Base-by-base conservation (phyloP, 2,797 vertebrate genomes). In the Melanotaenia boesemani region DNA sequence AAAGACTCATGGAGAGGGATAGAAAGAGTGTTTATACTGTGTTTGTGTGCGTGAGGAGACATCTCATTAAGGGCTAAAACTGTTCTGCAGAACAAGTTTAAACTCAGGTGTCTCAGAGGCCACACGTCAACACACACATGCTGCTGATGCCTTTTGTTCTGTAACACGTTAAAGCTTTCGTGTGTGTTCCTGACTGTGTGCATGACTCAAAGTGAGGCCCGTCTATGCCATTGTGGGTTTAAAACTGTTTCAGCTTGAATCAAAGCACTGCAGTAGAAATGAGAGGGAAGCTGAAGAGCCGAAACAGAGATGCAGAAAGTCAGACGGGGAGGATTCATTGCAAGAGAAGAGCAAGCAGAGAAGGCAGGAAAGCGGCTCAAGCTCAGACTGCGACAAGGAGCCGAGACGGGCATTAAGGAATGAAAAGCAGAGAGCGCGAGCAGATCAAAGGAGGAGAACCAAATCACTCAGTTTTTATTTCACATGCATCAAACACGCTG, bases 211-310 rank as follows among this genome's bases (percentile, higher is more conserved):
- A 62, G 76, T 72, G 84, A 70, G 86, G 79, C 83, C 83, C 71
- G 65, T 76, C 72, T 52, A 63, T 70, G 70, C 68, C 81, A 76
- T 79, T 67, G 67, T 68, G 75, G 70, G 75, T 79, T 86, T 84
- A 69, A 74, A 48, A 78, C 68, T 32, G 10, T 46, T 77, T 67
- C 36, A 57, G 79, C 76, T 76, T 2, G n/a, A 88, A 81, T 87
- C 86, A 90, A 86, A 91, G 87, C 85, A 63, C 84, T 79, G 88
- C 85, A 82, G 85, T 82, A 81, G 80, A 86, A 67, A 74, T 18
- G 54, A 75, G 75, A 83, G 76, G 60, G 76, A 81, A 70, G 73
- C 85, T 82, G 77, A 81, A 60, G 69, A 84, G 81, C 71, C 80
- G 71, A 77, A 74, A 80, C 76, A 65, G 58, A 86, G 32, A 56